Evolutionary conservation across 1,140 invertebrate species (phyloP), one percentile per base, ranked within the genome.

Genomic region (Micrasema longulum): DNA sequence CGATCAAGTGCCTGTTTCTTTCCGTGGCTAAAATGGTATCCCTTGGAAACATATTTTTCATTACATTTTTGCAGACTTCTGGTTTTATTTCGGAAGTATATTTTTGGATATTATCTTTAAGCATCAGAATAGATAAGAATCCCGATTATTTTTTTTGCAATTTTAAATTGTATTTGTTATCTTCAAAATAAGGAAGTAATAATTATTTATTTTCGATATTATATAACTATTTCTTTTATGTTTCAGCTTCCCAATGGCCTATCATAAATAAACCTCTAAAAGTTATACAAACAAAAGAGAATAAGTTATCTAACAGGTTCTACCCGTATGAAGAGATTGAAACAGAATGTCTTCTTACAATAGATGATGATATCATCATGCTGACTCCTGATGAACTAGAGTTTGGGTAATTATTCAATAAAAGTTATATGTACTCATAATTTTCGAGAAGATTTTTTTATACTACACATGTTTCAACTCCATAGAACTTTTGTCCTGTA

Each of bases 281-380:
- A 86, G 90, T 99, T 43, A 93, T 98, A 60, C 90, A 91, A 82
- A 97, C 96, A 2, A 91, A 91, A 77, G 93, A 93, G 77, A 99
- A 99, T 84, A 94, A 93, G 82, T 84, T 99, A 14, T 97, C 96
- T 2, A 99, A 98, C 82, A 87, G 96, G 71, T 97, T 97, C 84
- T 96, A 91, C 83, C 95, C 95, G 0, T 97, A 96, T 81, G 90
- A 92, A 76, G 95, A 97, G 81, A 97, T 97, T 72, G 93, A 96
- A 87, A 97, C 95, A 1, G 95, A 97, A 84, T 95, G 94, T 41
- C 91, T 97, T 69, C 82, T 97, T 75, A 93, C 94, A 1, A 93
- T 97, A 73, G 95, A 97, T 80, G 95, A 97, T 83, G 95, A 97
- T 80, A 97, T 97, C 76, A 90, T 95, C 9, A 97, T 97, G 95